These are phyloP conservation scores for Physocephala rufipes DNA, from an alignment of 2,888 invertebrate genomes.

Conservation along the genomic window DNA sequence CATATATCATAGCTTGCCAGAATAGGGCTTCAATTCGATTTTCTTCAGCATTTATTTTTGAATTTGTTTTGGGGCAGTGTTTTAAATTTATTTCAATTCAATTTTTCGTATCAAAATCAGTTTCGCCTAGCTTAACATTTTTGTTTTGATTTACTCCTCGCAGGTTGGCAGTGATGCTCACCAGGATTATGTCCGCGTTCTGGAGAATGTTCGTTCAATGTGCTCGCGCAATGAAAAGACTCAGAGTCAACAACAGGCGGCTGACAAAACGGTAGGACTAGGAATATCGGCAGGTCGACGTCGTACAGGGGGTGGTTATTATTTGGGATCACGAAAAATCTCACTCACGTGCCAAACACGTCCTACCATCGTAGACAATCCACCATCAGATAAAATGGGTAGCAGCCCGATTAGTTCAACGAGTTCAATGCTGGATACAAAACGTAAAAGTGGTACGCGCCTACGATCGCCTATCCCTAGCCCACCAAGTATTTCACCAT, in stretches of 20 bases:
- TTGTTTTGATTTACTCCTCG: constrained; percentile 2
- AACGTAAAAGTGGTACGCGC: constrained; percentile 66
- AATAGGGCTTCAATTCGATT: too few species aligned
- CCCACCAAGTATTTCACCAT: constrained; percentile 73
- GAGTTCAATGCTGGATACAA: constrained; percentile 60
- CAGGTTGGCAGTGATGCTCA: constrained; percentile 63
- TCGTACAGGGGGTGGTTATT: constrained; percentile 57
- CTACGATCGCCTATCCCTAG: constrained; percentile 75
- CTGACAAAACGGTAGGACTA: constrained; percentile 49
- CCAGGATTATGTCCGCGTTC: constrained; percentile 65
- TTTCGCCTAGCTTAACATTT: neutral
- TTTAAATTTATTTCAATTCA: too few species aligned
- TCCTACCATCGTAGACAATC: constrained; percentile 54
- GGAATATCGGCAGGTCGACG: constrained; percentile 47
- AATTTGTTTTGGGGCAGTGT: too few species aligned
- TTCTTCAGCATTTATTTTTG: too few species aligned
- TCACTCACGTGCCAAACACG: constrained; percentile 76
- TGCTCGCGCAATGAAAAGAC: constrained; percentile 72
- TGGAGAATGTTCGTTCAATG: constrained; percentile 71
- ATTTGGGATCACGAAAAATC: constrained; percentile 71
- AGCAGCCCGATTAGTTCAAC: constrained; percentile 52
- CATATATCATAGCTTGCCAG: too few species aligned
- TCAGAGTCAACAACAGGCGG: constrained; percentile 53
- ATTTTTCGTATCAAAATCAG: too few species aligned
- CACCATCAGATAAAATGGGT: constrained; percentile 47